Base-by-base conservation (phyloP, 2,113 vertebrate species). In the Pogona vitticeps region DNA sequence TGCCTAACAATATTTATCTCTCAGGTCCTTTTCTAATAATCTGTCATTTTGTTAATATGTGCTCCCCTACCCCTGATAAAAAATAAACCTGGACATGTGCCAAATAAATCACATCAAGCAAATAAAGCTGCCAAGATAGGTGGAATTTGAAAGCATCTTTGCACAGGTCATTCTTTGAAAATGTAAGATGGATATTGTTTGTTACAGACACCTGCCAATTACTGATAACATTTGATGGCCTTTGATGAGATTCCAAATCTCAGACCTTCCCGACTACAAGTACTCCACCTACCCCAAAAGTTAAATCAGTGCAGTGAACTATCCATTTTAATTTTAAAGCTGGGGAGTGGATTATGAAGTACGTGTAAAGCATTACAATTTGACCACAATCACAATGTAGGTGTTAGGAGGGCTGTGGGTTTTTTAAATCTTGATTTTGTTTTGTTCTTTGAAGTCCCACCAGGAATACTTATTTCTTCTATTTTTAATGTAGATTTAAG, bases 401-500 rank as follows among this genome's bases (percentile, higher is more conserved):
- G 10, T 68, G 91, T 93, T 38, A 46, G 77, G 91, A 94, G 88
- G 56, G 23, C 33, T 70, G 46, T 10, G 10, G 90, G 63, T 94
- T 95, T 93, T 88, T 93, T 95, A n/a, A n/a, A n/a, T n/a, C n/a
- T 95, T 42, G 3, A 18, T 40, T 40, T 84, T 42, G 91, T 94
- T 94, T 36, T 9, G 20, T 84, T 84, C 65, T 31, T 65, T 33
- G 23, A 21, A 95, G 86, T 85, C 91, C 94, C 92, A 91, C 58
- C 81, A 86, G 84, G 91, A 94, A 81, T 94, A 94, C 20, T 90
- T 94, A 95, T 95, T 92, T 91, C 80, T 94, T 94, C 91, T 94
- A 78, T 92, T 95, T 97, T 95, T 95, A 94, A 88, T 83, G 85
- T 96, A 96, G 93, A 92, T 96, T 96, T 96, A 95, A 96, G 96